phyloP scores from a whole-genome alignment of 2,888 invertebrate species.

The Trimorus sp. region DNA sequence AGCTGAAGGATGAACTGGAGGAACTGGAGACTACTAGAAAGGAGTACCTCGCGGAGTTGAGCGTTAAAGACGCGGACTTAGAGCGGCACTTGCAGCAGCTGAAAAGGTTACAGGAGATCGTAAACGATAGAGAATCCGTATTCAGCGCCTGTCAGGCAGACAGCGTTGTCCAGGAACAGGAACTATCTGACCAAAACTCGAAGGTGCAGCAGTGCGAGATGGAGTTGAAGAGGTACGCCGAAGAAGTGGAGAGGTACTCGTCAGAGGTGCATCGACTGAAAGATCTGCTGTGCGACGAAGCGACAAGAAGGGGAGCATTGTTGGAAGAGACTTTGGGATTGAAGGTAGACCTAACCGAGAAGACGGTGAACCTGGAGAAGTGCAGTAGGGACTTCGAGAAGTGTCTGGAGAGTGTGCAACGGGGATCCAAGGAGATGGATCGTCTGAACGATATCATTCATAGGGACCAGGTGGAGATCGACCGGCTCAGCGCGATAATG shows the following conservation, averaged over 20 bases:
- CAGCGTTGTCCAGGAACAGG: constrained; percentile 20
- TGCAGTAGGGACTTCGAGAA: constrained; percentile 36
- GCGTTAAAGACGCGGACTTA: constrained; percentile 40
- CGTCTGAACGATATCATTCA: constrained; percentile 50
- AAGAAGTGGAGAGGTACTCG: constrained; percentile 57
- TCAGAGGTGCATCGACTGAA: constrained; percentile 79
- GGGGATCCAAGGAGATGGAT: constrained; percentile 31
- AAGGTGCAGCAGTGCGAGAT: constrained; percentile 36
- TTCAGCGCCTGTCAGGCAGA: constrained; percentile 53
- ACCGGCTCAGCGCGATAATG: constrained; percentile 77
- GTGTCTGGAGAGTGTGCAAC: constrained; percentile 37
- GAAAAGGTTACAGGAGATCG: constrained; percentile 65
- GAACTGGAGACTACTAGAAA: constrained; percentile 50
- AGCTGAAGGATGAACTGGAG: constrained; percentile 49
- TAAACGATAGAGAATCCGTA: constrained; percentile 56
- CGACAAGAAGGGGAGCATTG: constrained; percentile 66
- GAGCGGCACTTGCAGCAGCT: constrained; percentile 64
- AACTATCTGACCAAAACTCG: constrained; percentile 24
- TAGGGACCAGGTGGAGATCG: constrained; percentile 78
- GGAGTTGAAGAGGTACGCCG: constrained; percentile 55
- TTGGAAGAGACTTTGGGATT: constrained; percentile 52
- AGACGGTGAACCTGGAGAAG: constrained; percentile 35
- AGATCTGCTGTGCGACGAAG: constrained; percentile 79
- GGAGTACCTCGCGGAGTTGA: constrained; percentile 51
- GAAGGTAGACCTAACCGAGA: constrained; percentile 72